Conservation (phyloP, 2,888 invertebrate genomes). For the Tenthredo mesomela region DNA sequence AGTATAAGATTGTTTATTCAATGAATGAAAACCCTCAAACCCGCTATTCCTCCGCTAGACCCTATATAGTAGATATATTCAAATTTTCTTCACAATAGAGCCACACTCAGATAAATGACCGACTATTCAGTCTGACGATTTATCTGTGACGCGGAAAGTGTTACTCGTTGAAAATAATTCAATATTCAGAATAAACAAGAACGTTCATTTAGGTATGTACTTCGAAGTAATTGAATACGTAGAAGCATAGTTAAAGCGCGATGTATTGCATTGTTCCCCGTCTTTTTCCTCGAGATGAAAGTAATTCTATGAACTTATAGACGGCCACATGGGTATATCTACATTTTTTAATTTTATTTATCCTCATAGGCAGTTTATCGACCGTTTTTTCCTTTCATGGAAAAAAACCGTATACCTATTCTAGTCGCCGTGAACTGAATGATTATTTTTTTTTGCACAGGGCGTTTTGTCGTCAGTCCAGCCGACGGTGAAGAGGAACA, state of each 20-base stretch:
- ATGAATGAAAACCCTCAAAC: background rate
- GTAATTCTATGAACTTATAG: background rate
- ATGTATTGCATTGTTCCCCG: background rate
- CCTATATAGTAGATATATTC: background rate
- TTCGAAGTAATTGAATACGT: background rate
- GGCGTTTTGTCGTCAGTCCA: slow-evolving; percentile 78
- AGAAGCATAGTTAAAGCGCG: background rate
- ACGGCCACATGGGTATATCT: background rate
- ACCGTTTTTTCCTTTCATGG: background rate
- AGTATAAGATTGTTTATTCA: slow-evolving; percentile 19
- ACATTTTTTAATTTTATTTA: background rate
- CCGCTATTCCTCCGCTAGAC: background rate
- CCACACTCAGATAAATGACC: background rate
- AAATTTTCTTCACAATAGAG: background rate
- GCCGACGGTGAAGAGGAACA: slow-evolving; percentile 74
- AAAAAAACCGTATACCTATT: background rate
- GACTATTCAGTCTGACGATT: background rate
- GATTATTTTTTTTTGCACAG: slow-evolving; percentile 59
- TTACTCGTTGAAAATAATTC: background rate
- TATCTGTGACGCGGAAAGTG: background rate
- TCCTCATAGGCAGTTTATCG: background rate
- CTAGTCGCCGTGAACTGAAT: background rate
- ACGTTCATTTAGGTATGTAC: too few relatives aligned
- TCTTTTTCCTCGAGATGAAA: background rate
- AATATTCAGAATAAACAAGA: background rate